Evolutionary conservation across 2,113 vertebrate species (phyloP).

Genomic region (Heptranchias perlo): DNA sequence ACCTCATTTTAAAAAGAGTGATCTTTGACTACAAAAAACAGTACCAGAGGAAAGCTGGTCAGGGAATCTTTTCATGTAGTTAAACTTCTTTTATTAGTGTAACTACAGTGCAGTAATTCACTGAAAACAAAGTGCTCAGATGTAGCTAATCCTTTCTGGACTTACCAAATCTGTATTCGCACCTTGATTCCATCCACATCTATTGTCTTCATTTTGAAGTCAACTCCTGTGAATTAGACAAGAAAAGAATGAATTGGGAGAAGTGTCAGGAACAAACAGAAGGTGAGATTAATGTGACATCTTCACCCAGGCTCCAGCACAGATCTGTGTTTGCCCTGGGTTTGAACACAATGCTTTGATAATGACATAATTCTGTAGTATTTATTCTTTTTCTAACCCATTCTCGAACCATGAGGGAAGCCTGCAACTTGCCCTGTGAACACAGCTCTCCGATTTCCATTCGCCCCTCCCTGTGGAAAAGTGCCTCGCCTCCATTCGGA

Average conservation of each 20-base stretch:
- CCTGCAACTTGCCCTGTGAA: neutral
- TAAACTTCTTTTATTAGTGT: neutral
- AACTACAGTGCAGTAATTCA: neutral
- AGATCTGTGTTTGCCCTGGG: neutral
- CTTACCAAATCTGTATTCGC: slow-evolving; percentile 74
- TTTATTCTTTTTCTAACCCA: neutral
- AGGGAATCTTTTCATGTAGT: neutral
- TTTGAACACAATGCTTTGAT: neutral
- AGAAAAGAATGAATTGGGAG: neutral
- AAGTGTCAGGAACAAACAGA: too few species aligned
- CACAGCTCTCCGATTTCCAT: neutral
- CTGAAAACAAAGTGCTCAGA: neutral
- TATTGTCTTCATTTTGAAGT: slow-evolving; percentile 77
- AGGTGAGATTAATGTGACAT: neutral
- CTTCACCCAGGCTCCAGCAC: neutral
- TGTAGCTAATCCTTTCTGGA: neutral
- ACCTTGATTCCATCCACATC: slow-evolving; percentile 73
- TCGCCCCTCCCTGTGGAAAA: neutral
- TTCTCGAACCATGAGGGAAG: neutral
- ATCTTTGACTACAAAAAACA: neutral
- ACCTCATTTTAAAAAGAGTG: neutral
- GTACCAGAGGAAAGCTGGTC: too few species aligned
- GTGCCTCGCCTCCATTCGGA: neutral
- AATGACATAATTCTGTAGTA: neutral
- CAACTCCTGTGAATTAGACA: slow-evolving; percentile 50